A percentile compares a stretch with the other conserved stretches of the same genome.
Evolutionary conservation across 1,140 invertebrate genomes (phyloP).

Genomic region (Ceratina calcarata): DNA sequence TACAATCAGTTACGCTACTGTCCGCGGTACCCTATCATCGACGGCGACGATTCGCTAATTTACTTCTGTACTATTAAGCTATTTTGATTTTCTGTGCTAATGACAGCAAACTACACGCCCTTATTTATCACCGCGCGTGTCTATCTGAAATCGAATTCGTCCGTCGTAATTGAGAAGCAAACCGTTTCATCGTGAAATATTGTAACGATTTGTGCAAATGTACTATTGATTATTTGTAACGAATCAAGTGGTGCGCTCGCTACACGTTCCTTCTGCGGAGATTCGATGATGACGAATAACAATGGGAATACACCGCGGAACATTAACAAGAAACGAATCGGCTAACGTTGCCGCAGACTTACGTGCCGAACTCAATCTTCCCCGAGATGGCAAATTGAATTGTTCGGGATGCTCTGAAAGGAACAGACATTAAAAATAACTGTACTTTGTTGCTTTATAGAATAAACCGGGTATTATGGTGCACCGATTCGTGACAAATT

Average conservation of each 20-base stretch:
- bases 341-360: not conserved
- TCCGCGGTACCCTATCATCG: conserved; percentile 12
- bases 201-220: not conserved
- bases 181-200: not conserved
- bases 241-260: not conserved
- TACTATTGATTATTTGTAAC: not conserved
- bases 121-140: not conserved
- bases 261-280: too few relatives aligned
- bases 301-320: not conserved
- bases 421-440: not conserved
- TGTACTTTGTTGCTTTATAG: not conserved
- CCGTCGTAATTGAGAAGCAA: not conserved
- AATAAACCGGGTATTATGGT: not conserved
- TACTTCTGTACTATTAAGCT: not conserved
- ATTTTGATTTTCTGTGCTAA: not conserved
- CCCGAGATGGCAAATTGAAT: not conserved
- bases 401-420: not conserved
- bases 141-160: not conserved
- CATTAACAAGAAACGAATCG: not conserved
- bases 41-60: conserved; percentile 10
- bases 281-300: not conserved
- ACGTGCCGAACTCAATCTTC: not conserved
- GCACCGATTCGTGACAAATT: not conserved
- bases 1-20: conserved; percentile 25
- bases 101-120: not conserved